Conservation (phyloP, 2,888 invertebrate genomes). For the Malacosoma neustria region DNA sequence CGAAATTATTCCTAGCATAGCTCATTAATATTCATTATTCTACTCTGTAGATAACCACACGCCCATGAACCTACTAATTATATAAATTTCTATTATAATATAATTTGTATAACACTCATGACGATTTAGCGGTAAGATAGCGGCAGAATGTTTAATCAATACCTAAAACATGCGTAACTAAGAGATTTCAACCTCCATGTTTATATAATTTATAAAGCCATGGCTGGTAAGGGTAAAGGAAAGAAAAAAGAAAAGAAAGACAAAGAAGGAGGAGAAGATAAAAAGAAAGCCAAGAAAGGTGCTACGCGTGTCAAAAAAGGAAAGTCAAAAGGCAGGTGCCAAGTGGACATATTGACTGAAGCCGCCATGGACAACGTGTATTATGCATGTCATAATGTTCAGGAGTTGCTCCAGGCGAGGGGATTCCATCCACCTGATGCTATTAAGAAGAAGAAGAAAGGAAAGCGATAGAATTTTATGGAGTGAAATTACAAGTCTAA, state of each 20-base stretch:
- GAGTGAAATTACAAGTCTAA: neutral
- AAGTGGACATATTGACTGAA: conserved; percentile 90
- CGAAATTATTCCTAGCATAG: too few species aligned
- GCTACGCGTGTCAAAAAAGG: conserved; percentile 67
- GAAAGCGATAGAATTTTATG: conserved; percentile 68
- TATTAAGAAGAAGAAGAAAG: conserved; percentile 91
- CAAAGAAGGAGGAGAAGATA: conserved; percentile 45
- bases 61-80: too few species aligned
- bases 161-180: conserved; percentile 12
- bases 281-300: conserved; percentile 67
- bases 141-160: conserved; percentile 24
- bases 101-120: too few species aligned
- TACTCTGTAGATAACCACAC: too few species aligned
- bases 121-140: too few species aligned
- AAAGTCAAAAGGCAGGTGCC: conserved; percentile 78
- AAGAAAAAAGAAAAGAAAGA: conserved; percentile 74
- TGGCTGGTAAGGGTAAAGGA: conserved; percentile 53
- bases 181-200: conserved; percentile 5
- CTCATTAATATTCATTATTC: too few species aligned
- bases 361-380: conserved; percentile 96
- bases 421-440: conserved; percentile 94
- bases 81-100: too few species aligned
- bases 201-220: conserved; percentile 16
- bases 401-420: conserved; percentile 87
- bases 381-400: conserved; percentile 94